Evolutionary conservation across 2,113 vertebrate genomes (phyloP), one percentile per base, ranked within the genome.

Genomic region (Tamias sibiricus): DNA sequence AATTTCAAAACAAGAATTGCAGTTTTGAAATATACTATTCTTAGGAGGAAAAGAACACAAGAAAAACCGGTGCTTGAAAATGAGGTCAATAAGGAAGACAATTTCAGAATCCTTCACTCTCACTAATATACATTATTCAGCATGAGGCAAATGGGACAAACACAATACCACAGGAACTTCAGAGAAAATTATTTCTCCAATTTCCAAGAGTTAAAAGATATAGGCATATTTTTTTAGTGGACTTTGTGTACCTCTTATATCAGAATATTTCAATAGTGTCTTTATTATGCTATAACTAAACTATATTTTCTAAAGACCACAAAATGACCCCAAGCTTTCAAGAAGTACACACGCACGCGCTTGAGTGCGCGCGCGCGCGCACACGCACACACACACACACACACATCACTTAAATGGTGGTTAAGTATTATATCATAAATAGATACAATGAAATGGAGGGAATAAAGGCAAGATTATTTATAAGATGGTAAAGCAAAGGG

Each of bases 1-100:
- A 96, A 95, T 97, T 96, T 95, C 30, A 88, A 93, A 86, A 96
- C 75, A 96, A 97, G 85, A 97, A 94, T 96, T 90, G 79, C 47
- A 44, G 84, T 95, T 94, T 96, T 97, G 94, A 96, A 96, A 95
- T 95, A 96, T 37, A 68, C 49, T 94, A 80, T 95, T 93, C 76
- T 93, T 94, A 37, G 75, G 40, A 95, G 37, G 32, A 83, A 90
- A 95, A 94, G 93, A 75, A 90, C 19, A 87, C 49, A 40, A 90
- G 68, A 82, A 95, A 93, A 93, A 84, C 8, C 59, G 68, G 92
- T 94, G 71, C 74, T 96, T 95, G 95, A 95, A 97, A 97, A 97
- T 93, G 91, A 97, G 77, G 93, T 96, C 92, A 97, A 84, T 97
- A 97, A 96, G 88, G 59, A 96, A 94, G 95, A 97, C 57, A 62